Conservation (phyloP, 2,113 vertebrate species). For the Poecilia latipinna region DNA sequence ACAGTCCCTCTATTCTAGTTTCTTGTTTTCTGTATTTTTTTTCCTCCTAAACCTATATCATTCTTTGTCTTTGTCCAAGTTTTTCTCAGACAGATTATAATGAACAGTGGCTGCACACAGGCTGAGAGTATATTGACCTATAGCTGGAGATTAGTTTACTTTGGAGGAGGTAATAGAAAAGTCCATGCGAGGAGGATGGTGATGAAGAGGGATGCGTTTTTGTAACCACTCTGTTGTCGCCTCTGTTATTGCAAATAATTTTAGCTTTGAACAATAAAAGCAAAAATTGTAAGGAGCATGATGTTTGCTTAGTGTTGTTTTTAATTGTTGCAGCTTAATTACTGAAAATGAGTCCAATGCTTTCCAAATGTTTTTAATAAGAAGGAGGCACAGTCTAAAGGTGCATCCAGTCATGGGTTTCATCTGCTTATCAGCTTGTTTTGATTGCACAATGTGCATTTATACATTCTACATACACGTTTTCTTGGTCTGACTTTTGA, state of each 20-base stretch:
- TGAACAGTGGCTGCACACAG: slow-evolving; percentile 44
- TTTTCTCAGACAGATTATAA: slow-evolving; percentile 36
- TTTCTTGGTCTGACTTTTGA: not conserved
- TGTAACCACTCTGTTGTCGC: not conserved
- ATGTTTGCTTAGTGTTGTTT: not conserved
- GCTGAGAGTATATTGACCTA: slow-evolving; percentile 41
- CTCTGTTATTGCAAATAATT: too few relatives aligned
- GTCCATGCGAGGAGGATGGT: slow-evolving; percentile 24
- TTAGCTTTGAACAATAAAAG: too few relatives aligned
- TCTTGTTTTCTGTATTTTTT: slow-evolving; percentile 55
- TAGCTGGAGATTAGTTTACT: slow-evolving; percentile 38
- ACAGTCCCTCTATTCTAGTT: slow-evolving; percentile 36
- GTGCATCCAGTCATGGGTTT: not conserved
- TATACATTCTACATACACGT: not conserved
- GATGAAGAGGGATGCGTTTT: slow-evolving; percentile 37
- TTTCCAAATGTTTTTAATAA: not conserved
- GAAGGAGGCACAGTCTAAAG: not conserved
- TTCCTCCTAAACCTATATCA: slow-evolving; percentile 30
- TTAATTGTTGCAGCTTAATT: not conserved
- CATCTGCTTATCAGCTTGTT: not conserved
- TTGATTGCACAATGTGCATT: not conserved
- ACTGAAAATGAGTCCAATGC: not conserved
- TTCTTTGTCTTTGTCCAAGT: slow-evolving; percentile 40
- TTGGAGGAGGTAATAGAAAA: slow-evolving; percentile 47
- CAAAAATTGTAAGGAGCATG: not conserved